Base-by-base conservation (phyloP, 37 sponge, comb jelly and placozoan species). In the Chondrilla cf. caribensis region DNA sequence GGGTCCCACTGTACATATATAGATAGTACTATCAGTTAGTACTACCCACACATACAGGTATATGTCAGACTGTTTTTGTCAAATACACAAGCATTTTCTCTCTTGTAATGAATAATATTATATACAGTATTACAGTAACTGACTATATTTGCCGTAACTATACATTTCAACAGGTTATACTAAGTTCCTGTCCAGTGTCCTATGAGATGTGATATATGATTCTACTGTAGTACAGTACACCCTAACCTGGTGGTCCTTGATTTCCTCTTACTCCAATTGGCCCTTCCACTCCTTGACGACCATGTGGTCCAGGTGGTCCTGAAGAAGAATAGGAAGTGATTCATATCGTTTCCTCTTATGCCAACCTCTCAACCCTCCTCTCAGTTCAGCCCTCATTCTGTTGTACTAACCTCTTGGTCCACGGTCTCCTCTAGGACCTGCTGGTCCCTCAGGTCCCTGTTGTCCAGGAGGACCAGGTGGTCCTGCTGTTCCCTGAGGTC, bases 391-490 rank as follows among this genome's bases (percentile, higher is more conserved):
- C 4, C 17, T 22, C 29, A 7, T 6, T 47, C 11, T 47, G 11
- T 6, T 47, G 64, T 40, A 42, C 41, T 73, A n/a, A 73, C 76
- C 76, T 73, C 25, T 32, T 43, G 76, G 76, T 39, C 76, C 76
- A 14, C 21, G 7, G 36, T 42, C 36, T 39, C 76, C 76, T 39
- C 76, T 73, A 36, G 76, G 44, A 8, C 68, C 68, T 33, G 29
- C 4, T 67, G 68, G 68, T 40, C 76, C 76, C 41, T n/a, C n/a
- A 15, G 19, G 17, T 43, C 76, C 76, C 76, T 73, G 44, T n/a
- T 37, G 19, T n/a, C 92, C 92, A 55, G 66, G 79, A 4, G 82
- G 77, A 36, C 92, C 92, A 25, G 88, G 47, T 67, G 72, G 64
- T 38, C 92, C 92, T 38, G 59, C 64, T 58, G 84, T 71, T 24